A percentile compares a stretch with the other conserved stretches of the same genome.
These are phyloP conservation scores for Aphyosemion australe DNA, from an alignment of 2,113 vertebrate genomes.

Conservation along the genomic window DNA sequence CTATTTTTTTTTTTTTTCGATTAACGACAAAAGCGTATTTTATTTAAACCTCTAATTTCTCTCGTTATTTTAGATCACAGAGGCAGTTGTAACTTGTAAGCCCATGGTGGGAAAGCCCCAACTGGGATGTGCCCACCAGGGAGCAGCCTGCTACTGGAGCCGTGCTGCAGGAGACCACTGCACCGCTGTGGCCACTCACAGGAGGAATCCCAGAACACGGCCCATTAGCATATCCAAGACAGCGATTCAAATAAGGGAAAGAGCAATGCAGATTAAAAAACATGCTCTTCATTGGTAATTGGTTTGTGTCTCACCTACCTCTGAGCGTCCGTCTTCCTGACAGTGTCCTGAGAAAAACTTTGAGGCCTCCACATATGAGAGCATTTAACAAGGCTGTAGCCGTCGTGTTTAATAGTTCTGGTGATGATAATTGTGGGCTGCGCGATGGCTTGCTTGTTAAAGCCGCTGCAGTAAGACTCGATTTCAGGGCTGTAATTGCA, in stretches of 20 bases:
- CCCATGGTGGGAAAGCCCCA: constrained; percentile 31
- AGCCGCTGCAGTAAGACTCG: constrained; percentile 63
- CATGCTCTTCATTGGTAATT: background rate
- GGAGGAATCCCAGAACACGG: too few relatives aligned
- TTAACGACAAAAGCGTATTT: constrained; percentile 5
- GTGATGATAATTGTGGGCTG: constrained; percentile 77
- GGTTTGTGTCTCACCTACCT: background rate
- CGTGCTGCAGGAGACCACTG: constrained; percentile 21
- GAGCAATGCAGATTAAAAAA: background rate
- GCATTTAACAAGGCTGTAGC: constrained; percentile 68
- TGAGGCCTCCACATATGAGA: constrained; percentile 64
- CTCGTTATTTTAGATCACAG: constrained; percentile 25
- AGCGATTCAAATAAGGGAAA: background rate
- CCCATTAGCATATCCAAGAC: background rate
- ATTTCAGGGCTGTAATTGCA: constrained; percentile 76
- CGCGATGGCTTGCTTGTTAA: constrained; percentile 77
- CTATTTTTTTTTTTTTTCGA: constrained; percentile 26
- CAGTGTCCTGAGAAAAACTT: constrained; percentile 62
- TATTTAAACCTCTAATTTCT: background rate
- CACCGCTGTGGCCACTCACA: too few relatives aligned
- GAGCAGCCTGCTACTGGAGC: constrained; percentile 53
- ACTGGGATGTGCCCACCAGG: constrained; percentile 60
- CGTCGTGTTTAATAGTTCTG: constrained; percentile 73
- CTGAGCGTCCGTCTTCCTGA: constrained; percentile 32
- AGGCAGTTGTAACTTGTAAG: constrained; percentile 9